Conservation (phyloP, 2,113 vertebrate species). For the Tachysurus fulvidraco region DNA sequence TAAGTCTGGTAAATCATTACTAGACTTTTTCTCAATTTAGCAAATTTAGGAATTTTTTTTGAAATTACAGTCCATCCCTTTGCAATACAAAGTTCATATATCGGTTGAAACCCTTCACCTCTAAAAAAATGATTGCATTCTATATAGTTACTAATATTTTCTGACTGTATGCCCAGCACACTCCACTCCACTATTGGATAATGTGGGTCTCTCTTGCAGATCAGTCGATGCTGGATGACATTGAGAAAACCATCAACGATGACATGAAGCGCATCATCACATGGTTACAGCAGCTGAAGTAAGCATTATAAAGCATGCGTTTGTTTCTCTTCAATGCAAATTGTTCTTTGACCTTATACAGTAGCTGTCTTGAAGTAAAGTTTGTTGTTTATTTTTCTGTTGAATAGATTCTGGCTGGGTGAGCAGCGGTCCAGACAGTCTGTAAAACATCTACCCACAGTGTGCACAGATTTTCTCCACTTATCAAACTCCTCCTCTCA, state of each 20-base stretch:
- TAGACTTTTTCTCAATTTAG: background rate
- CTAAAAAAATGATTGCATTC: background rate
- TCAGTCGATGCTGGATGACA: conserved; percentile 88
- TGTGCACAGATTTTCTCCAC: conserved; percentile 87
- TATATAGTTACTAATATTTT: background rate
- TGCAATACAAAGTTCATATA: background rate
- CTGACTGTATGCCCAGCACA: background rate
- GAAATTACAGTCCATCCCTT: background rate
- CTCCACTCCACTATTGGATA: background rate
- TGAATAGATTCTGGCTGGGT: conserved; percentile 94
- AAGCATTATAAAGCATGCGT: conserved; percentile 53
- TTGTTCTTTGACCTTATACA: background rate
- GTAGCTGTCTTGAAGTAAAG: background rate
- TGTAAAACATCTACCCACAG: conserved; percentile 96
- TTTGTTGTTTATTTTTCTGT: background rate
- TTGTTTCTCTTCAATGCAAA: background rate
- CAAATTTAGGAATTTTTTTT: background rate
- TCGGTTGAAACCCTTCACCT: background rate
- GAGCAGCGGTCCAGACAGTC: conserved; percentile 95
- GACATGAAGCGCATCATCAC: conserved; percentile 93
- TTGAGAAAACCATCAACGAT: conserved; percentile 95
- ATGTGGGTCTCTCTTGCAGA: conserved; percentile 70
- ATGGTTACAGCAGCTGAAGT: conserved; percentile 97
- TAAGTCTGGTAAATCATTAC: background rate
- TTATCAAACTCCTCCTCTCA: conserved; percentile 88